These are phyloP conservation scores for Agonopterix arenella DNA, from an alignment of 2,888 invertebrate genomes.

Conservation along the genomic window DNA sequence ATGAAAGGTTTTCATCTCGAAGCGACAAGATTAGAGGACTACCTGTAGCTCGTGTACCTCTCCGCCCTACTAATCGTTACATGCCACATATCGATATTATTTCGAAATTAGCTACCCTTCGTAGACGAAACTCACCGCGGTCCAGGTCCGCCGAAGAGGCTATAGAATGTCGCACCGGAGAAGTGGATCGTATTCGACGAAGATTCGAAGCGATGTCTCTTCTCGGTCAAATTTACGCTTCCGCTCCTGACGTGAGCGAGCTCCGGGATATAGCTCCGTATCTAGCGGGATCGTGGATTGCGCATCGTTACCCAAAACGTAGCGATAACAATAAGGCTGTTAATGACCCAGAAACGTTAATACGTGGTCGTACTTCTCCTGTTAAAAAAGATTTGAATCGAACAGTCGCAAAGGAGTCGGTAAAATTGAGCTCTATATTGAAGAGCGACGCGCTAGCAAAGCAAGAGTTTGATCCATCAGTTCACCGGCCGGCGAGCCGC, in stretches of 20 bases:
- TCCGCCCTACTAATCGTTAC: conserved; percentile 82
- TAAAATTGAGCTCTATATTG: conserved; percentile 68
- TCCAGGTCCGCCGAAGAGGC: conserved; percentile 70
- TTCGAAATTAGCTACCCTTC: conserved; percentile 86
- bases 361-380: conserved; percentile 47
- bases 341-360: conserved; percentile 50
- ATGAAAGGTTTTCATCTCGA: conserved; percentile 47
- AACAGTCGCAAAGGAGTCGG: conserved; percentile 45
- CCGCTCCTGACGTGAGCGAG: conserved; percentile 87
- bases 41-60: conserved; percentile 80
- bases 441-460: conserved; percentile 75
- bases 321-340: conserved; percentile 82
- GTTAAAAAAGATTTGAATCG: conserved; percentile 62
- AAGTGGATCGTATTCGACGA: conserved; percentile 83
- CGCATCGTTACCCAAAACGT: conserved; percentile 85
- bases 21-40: conserved; percentile 60
- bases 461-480: conserved; percentile 84
- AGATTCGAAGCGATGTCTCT: conserved; percentile 85
- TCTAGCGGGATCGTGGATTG: conserved; percentile 87
- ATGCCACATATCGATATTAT: conserved; percentile 96
- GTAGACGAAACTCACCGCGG: conserved; percentile 61
- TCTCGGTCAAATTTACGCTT: conserved; percentile 87
- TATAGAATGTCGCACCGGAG: conserved; percentile 76
- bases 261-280: conserved; percentile 87
- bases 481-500: conserved; percentile 85